These are phyloP conservation scores for Ophion costatus DNA, from an alignment of 2,888 invertebrate species.

Conservation along the genomic window DNA sequence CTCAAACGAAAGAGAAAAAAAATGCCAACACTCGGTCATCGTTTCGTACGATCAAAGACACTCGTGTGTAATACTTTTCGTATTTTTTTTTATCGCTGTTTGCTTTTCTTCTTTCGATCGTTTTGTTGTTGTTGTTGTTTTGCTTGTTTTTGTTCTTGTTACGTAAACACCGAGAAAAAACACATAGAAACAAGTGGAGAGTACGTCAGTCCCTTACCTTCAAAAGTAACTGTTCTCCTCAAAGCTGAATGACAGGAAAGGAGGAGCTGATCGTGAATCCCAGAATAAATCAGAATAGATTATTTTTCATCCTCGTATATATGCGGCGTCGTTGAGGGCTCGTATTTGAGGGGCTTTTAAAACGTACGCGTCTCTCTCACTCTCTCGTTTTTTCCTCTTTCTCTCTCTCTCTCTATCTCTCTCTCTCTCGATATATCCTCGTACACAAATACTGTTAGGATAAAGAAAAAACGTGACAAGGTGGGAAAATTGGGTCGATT, in stretches of 20 bases:
- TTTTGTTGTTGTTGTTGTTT: conserved; percentile 39
- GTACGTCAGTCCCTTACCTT: conserved; percentile 84
- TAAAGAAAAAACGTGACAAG: conserved; percentile 60
- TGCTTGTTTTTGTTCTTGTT: conserved; percentile 66
- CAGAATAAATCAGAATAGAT: conserved; percentile 84
- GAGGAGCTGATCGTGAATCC: conserved; percentile 84
- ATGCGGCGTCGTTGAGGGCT: conserved; percentile 74
- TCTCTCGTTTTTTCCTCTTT: conserved; percentile 37
- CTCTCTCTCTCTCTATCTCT: conserved; percentile 6
- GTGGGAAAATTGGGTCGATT: conserved; percentile 20
- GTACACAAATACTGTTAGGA: conserved; percentile 46
- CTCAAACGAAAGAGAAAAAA: too few relatives aligned
- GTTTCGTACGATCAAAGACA: conserved; percentile 78
- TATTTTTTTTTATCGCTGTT: conserved; percentile 55
- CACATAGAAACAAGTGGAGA: conserved; percentile 83
- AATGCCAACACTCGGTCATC: conserved; percentile 79
- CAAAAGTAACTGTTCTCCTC: conserved; percentile 84
- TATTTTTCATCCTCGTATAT: conserved; percentile 82
- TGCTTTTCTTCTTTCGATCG: conserved; percentile 23
- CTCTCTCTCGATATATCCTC: conserved; percentile 48
- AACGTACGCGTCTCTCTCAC: conserved; percentile 6
- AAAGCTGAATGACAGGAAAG: conserved; percentile 84
- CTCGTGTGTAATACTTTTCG: conserved; percentile 78
- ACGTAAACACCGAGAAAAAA: conserved; percentile 83
- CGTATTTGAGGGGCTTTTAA: conserved; percentile 36